Percentiles rank a stretch among this genome's conserved stretches.
phyloP scores from a whole-genome alignment of 2,888 invertebrate genomes.

The Schizaphis graminum region DNA sequence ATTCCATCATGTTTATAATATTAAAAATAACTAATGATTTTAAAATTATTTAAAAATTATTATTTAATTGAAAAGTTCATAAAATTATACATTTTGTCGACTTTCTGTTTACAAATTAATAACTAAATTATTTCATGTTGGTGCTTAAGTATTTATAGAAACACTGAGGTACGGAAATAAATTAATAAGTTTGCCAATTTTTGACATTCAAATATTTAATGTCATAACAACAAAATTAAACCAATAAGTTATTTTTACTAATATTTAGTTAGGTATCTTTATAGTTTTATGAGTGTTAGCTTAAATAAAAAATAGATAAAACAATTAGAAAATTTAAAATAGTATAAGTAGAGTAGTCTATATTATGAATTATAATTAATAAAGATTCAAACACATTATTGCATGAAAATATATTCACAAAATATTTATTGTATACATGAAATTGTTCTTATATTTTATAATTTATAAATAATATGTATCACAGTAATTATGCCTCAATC shows the following conservation, averaged over 20 bases:
- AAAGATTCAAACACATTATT: neutral
- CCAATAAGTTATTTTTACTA: neutral
- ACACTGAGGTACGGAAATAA: conserved; percentile 3
- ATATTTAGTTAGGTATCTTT: neutral
- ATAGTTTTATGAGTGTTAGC: neutral
- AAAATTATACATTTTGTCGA: neutral
- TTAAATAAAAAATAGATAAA: neutral
- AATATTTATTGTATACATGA: neutral
- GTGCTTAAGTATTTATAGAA: conserved; percentile 28
- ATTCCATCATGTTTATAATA: neutral
- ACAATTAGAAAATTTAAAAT: neutral
- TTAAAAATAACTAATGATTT: neutral
- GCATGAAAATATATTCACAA: neutral
- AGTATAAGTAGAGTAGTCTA: neutral
- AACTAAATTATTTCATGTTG: neutral
- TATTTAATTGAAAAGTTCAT: neutral
- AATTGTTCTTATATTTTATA: neutral
- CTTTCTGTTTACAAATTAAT: neutral
- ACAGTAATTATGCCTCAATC: neutral
- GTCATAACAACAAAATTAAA: neutral
- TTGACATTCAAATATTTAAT: neutral
- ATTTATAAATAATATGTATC: neutral
- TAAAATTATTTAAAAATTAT: no score
- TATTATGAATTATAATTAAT: neutral
- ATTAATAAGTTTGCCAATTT: conserved; percentile 44